Evolutionary conservation across 2,888 invertebrate genomes (phyloP), one percentile per base, ranked within the genome.

Genomic region (Pycnomerus fuliginosus): DNA sequence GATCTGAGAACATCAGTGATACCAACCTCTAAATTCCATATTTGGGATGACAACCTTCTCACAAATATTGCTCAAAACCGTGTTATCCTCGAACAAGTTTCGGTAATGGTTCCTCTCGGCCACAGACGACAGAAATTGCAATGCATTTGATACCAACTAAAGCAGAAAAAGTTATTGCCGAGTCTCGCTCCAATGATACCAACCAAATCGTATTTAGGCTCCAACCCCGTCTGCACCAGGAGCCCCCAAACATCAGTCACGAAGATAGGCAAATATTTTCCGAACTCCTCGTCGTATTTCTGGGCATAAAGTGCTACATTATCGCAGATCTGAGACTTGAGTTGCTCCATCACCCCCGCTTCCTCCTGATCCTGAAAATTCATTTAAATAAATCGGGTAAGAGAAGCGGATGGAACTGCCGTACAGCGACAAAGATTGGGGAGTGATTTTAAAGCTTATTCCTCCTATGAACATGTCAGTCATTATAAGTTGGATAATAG

Each of bases 11-110:
- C 10, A n/a, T 42, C 15, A 16, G n/a, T 32, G 8, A 14, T 25
- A 61, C 58, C 63, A 68, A 90, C 90, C 84, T 78, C 98, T 81
- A 57, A 99, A 94, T 71, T 95, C 90, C 82, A 99, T 90, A 69
- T 98, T 99, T 0, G 98, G 97, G 61, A 99, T 93, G 60, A 99
- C 90, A n/a, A 99, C 93, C 71, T 95, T 95, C 69, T 98, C 94
- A 70, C 97, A 98, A 52, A 97, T 95, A 60, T 85, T 89, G 53
- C 88, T 86, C 3, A 98, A 78, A 2, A 90, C 90, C 32, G 80
- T 80, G 0, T 90, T 85, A 68, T 91, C 89, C 69, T 94, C 91
- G 67, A 99, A 99, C 16, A 98, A 73, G 52, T 82, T 78, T 53
- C 91, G 85, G 70, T 97, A 94, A 50, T 87, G 88, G 24, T 84